These are phyloP conservation scores for Pyrrhia umbra DNA, from an alignment of 2,888 invertebrate genomes.

Conservation along the genomic window DNA sequence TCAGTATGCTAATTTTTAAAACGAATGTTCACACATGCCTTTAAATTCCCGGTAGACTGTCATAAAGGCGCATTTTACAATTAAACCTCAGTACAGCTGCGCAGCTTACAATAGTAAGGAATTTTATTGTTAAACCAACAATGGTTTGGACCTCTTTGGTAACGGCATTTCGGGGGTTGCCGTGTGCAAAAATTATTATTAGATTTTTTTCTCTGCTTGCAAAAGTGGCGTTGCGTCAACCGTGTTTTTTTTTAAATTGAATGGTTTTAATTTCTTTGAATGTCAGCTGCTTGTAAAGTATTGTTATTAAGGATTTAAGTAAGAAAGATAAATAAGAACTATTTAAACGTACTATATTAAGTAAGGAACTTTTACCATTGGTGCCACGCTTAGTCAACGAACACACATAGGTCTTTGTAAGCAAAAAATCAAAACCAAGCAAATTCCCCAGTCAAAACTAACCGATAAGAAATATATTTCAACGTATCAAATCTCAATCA, in stretches of 20 bases:
- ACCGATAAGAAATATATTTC: constrained; percentile 30
- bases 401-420: constrained; percentile 19
- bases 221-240: constrained; percentile 35
- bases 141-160: constrained; percentile 37
- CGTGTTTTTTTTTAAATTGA: constrained; percentile 17
- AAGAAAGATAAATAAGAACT: too few species aligned
- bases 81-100: constrained; percentile 41
- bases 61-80: constrained; percentile 27
- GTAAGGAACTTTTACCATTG: too few species aligned
- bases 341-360: too few species aligned
- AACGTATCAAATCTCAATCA: constrained; percentile 32
- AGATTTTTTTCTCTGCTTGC: constrained; percentile 11
- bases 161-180: constrained; percentile 48
- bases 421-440: not conserved
- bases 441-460: constrained; percentile 25
- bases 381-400: too few species aligned
- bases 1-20: constrained; percentile 5
- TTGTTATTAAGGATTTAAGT: too few species aligned
- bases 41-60: constrained; percentile 8
- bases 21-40: not conserved
- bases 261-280: too few species aligned
- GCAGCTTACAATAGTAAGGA: constrained; percentile 31
- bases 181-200: constrained; percentile 54
- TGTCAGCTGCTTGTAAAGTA: too few species aligned
- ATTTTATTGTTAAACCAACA: constrained; percentile 49